These are phyloP conservation scores for Butastur rufipennis DNA, from an alignment of 2,113 vertebrate genomes.

Conservation along the genomic window DNA sequence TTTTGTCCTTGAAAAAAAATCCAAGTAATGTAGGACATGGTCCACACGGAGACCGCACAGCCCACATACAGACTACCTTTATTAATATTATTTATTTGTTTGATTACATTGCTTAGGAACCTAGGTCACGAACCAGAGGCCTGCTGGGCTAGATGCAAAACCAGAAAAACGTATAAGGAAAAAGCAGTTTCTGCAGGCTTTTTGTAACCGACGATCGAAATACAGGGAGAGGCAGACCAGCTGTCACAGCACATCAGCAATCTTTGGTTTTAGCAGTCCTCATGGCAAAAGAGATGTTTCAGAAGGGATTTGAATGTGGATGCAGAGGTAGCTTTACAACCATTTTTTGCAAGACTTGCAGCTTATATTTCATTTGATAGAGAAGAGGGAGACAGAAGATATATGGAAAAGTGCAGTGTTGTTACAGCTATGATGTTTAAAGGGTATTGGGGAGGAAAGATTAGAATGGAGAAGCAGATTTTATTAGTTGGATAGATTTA, in stretches of 20 bases:
- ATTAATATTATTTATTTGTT: not conserved
- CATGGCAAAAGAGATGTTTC: not conserved
- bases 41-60: not conserved
- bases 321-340: not conserved
- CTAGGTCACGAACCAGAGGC: not conserved
- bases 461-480: not conserved
- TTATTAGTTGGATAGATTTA: not conserved
- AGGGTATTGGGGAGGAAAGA: not conserved
- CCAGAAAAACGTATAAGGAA: not conserved
- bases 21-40: not conserved
- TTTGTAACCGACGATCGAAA: not conserved
- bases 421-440: not conserved
- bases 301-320: not conserved
- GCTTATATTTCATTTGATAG: not conserved
- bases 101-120: not conserved
- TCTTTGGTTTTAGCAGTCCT: not conserved
- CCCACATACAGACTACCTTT: not conserved
- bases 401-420: not conserved
- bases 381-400: not conserved
- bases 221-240: not conserved
- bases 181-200: not conserved
- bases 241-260: not conserved
- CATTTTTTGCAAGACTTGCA: not conserved
- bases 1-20: not conserved
- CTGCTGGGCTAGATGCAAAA: not conserved